phyloP scores from a whole-genome alignment of 2,113 vertebrate genomes.

The Vicugna pacos region DNA sequence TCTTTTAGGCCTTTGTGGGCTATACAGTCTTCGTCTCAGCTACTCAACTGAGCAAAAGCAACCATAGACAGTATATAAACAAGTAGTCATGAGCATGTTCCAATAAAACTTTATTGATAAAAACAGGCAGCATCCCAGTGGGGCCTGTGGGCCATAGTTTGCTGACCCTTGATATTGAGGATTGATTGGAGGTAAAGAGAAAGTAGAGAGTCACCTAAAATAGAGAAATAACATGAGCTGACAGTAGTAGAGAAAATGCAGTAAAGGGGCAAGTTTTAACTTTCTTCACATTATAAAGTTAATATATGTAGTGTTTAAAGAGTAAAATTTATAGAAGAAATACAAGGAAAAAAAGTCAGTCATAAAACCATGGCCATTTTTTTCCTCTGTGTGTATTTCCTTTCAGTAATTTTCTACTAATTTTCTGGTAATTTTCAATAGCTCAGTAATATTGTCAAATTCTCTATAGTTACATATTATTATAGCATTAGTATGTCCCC shows the following conservation, averaged over 20 bases:
- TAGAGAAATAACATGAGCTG: not conserved
- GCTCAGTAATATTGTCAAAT: not conserved
- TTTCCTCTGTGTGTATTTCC: not conserved
- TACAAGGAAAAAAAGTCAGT: not conserved
- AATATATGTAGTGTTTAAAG: not conserved
- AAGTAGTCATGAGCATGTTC: not conserved
- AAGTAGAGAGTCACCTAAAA: not conserved
- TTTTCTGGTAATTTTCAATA: not conserved
- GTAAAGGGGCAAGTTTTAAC: not conserved
- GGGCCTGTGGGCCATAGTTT: not conserved
- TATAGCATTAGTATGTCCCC: not conserved
- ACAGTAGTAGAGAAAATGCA: not conserved
- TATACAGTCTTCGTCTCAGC: not conserved
- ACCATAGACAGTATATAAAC: not conserved
- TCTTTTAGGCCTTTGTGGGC: not conserved
- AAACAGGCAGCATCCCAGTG: not conserved
- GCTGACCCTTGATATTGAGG: not conserved
- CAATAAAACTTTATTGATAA: conserved; percentile 25
- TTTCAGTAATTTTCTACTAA: conserved; percentile 7
- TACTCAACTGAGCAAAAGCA: not conserved
- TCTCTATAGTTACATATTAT: not conserved
- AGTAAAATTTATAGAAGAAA: conserved; percentile 11
- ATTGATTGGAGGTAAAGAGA: not conserved
- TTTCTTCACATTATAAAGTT: conserved; percentile 25
- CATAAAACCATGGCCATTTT: not conserved